Base-by-base conservation (phyloP, 2,888 invertebrate species). In the Gymnocheta viridis region DNA sequence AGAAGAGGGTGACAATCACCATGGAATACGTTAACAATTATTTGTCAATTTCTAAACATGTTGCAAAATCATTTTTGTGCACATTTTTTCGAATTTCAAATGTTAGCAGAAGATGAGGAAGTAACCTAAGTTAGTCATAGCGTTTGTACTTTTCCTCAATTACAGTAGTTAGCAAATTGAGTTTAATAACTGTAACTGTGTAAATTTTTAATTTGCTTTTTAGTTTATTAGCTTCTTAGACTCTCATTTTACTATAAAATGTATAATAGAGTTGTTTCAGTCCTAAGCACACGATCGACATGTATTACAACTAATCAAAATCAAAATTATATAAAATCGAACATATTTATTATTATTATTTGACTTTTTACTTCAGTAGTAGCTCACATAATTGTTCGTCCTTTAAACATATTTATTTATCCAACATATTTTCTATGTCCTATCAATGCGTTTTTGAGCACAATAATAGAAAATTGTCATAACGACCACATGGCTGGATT, bases 401-500 rank as follows among this genome's bases (percentile, higher is more conserved):
- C 7, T 22, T 24, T 54, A 47, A 1, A 0, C 14, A 9, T 0
- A 3, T 5, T 4, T 14, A 10, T 17, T 4, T 5, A n/a, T n/a
- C 17, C 35, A 35, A 22, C n/a, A n/a, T 24, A 3, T 41, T 54
- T 69, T 4, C 54, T 2, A 22, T 35, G 27, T 17, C 17, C 14
- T 38, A 44, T 56, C 32, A 27, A n/a, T 62, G 78, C 22, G 44
- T 64, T 79, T 74, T 49, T n/a, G 27, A 35, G 14, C 12, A 69
- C 54, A 82, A 76, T 35, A 69, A 41, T 17, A 74, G 77, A 54
- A 81, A 64, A 88, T 89, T 88, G 89, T 89, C 89, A 89, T 89
- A 89, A 89, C 90, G 89, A 89, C 89, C 89, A 88, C 87, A 89
- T 89, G 88, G 78, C 85, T 86, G 85, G 78, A 88, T 88, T 89